Conservation (phyloP, 30 jellyfish, hydroid and myxozoan species). For the Hydractinia echinata region DNA sequence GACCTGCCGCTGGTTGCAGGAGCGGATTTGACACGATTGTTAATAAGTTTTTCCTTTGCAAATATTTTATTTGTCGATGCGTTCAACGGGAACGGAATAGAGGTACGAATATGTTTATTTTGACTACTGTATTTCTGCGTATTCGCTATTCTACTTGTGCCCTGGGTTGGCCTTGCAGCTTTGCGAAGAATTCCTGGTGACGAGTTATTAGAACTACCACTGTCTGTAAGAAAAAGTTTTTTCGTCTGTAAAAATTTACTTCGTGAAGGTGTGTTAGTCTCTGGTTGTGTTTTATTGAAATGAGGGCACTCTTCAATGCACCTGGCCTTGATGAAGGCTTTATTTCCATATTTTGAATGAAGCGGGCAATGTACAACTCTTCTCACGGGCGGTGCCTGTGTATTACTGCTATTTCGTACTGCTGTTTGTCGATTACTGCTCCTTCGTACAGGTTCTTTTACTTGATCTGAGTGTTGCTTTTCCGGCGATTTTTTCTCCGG, state of each 20-base stretch:
- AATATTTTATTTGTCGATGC: slow-evolving; percentile 2
- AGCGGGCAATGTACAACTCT: slow-evolving; percentile 44
- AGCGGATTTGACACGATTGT: slow-evolving; percentile 5
- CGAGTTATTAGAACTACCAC: not conserved
- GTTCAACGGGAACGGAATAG: not conserved
- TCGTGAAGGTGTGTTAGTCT: not conserved
- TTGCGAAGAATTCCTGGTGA: not conserved
- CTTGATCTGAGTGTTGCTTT: slow-evolving; percentile 7
- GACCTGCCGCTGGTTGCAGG: not conserved
- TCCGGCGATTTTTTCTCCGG: slow-evolving; percentile 2
- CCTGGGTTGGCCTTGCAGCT: not conserved
- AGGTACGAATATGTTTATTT: not conserved
- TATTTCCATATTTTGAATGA: slow-evolving; percentile 41
- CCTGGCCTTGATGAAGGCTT: slow-evolving; percentile 35
- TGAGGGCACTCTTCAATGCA: slow-evolving; percentile 51
- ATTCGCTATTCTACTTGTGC: not conserved
- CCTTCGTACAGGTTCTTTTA: not conserved
- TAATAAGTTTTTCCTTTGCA: slow-evolving; percentile 1
- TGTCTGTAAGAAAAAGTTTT: no score
- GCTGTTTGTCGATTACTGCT: not conserved
- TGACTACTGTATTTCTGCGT: not conserved
- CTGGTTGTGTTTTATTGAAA: slow-evolving; percentile 7
- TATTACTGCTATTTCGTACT: not conserved
- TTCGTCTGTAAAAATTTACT: not conserved
- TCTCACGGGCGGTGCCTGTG: not conserved